A percentile compares a stretch with the other conserved stretches of the same genome.
Conservation (phyloP, 2,888 invertebrate species). For the Palloptera scutellata region DNA sequence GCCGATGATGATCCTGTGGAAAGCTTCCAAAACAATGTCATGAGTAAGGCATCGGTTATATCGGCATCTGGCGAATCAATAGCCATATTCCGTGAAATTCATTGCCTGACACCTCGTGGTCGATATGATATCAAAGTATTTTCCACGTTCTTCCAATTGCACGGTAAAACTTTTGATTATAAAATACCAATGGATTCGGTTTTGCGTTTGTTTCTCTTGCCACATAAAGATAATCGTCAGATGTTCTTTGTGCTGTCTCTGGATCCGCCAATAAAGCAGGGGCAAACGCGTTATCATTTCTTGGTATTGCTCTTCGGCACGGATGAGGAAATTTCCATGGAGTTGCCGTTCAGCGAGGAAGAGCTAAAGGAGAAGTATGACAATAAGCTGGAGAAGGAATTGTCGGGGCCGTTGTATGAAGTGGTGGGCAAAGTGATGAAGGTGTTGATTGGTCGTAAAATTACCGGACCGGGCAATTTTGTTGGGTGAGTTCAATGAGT, state of each 20-base stretch:
- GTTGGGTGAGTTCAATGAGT: slow-evolving; percentile 73
- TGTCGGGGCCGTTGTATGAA: slow-evolving; percentile 93
- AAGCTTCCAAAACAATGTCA: slow-evolving; percentile 95
- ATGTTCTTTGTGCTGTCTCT: slow-evolving; percentile 98
- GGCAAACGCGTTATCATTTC: slow-evolving; percentile 98
- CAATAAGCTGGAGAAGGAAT: slow-evolving; percentile 87
- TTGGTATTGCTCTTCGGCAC: slow-evolving; percentile 92
- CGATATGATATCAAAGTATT: slow-evolving; percentile 94
- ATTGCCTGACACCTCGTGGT: slow-evolving; percentile 94
- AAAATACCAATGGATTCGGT: slow-evolving; percentile 99
- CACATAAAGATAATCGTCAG: slow-evolving; percentile 97
- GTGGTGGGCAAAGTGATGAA: slow-evolving; percentile 97
- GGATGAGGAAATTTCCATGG: slow-evolving; percentile 92
- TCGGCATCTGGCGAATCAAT: slow-evolving; percentile 98
- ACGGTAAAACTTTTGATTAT: slow-evolving; percentile 99
- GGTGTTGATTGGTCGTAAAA: slow-evolving; percentile 89
- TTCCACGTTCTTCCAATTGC: slow-evolving; percentile 88
- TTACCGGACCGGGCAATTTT: slow-evolving; percentile 92
- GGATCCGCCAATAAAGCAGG: slow-evolving; percentile 99
- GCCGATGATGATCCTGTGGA: slow-evolving; percentile 93
- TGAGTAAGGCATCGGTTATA: slow-evolving; percentile 97
- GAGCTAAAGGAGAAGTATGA: slow-evolving; percentile 94
- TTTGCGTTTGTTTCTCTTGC: slow-evolving; percentile 89
- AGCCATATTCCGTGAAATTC: slow-evolving; percentile 94
- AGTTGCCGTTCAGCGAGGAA: slow-evolving; percentile 89